phyloP scores from a whole-genome alignment of 2,797 vertebrate genomes.

The Denticeps clupeoides region DNA sequence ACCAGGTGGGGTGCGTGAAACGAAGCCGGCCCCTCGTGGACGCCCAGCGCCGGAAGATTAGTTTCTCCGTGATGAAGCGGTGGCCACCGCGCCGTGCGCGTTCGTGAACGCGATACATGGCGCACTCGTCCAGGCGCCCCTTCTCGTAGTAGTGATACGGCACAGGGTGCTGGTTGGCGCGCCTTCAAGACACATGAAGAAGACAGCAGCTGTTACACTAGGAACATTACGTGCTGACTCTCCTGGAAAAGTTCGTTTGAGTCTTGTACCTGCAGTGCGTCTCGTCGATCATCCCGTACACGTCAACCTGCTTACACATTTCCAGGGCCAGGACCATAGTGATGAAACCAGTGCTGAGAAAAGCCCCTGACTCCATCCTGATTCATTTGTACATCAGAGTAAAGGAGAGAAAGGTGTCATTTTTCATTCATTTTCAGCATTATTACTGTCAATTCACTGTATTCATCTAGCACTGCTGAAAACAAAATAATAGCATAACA shows the following conservation, averaged over 20 bases:
- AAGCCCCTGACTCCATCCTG: constrained; percentile 88
- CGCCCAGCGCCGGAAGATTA: constrained; percentile 84
- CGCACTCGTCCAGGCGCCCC: constrained; percentile 70
- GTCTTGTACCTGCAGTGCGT: constrained; percentile 73
- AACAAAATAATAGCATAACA: no score
- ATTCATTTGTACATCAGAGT: no score
- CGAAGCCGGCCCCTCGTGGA: constrained; percentile 61
- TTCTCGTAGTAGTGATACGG: constrained; percentile 92
- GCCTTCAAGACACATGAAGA: constrained; percentile 35
- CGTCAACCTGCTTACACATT: constrained; percentile 73
- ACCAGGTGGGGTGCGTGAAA: constrained; percentile 75
- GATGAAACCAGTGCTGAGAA: constrained; percentile 94
- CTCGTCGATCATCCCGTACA: constrained; percentile 88
- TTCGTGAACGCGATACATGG: constrained; percentile 79
- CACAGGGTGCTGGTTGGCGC: constrained; percentile 59
- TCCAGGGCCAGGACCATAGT: constrained; percentile 86
- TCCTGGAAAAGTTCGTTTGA: no score
- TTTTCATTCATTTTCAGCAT: no score
- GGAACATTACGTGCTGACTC: background rate
- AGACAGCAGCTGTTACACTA: background rate
- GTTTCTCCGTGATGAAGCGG: constrained; percentile 92
- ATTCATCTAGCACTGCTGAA: no score
- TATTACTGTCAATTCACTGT: no score
- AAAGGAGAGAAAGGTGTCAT: no score
- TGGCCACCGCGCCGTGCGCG: constrained; percentile 64